Conservation (phyloP, 2,797 vertebrate genomes). For the Champsocephalus gunnari region DNA sequence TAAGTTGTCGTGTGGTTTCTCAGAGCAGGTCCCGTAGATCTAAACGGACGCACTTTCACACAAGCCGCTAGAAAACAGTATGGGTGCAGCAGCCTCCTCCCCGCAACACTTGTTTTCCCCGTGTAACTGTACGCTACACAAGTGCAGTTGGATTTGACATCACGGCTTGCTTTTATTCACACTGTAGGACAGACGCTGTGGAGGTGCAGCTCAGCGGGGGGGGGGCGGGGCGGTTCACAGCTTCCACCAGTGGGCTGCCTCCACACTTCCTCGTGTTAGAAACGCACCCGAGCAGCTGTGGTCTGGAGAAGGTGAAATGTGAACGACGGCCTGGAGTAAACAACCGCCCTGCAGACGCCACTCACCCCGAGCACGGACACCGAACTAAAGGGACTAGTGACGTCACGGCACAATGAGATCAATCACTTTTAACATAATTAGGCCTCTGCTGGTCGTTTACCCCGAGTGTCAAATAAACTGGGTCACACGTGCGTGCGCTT, state of each 20-base stretch:
- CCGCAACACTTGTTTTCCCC: neutral
- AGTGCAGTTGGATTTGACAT: conserved; percentile 57
- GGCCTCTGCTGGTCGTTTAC: conserved; percentile 44
- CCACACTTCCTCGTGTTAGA: conserved; percentile 41
- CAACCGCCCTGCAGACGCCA: conserved; percentile 9
- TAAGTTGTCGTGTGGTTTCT: conserved; percentile 4
- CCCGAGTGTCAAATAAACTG: conserved; percentile 51
- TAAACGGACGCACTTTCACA: conserved; percentile 41
- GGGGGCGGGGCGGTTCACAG: conserved; percentile 54
- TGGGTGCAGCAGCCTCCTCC: conserved; percentile 2
- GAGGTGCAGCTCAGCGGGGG: conserved; percentile 65
- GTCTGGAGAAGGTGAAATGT: conserved; percentile 57
- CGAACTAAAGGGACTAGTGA: conserved; percentile 51
- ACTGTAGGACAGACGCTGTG: conserved; percentile 65
- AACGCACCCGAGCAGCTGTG: conserved; percentile 52
- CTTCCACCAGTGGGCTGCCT: conserved; percentile 49
- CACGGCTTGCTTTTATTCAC: conserved; percentile 53
- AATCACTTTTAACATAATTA: conserved; percentile 62
- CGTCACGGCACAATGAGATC: conserved; percentile 53
- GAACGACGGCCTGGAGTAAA: conserved; percentile 56
- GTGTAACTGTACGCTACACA: conserved; percentile 29
- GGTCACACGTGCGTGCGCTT: conserved; percentile 67
- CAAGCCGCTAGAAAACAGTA: conserved; percentile 2
- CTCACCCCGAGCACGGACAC: conserved; percentile 11
- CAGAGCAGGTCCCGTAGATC: conserved; percentile 17